Evolutionary conservation across 2,113 vertebrate genomes (phyloP).

Genomic region (Pseudorhombus dupliciocellatus): DNA sequence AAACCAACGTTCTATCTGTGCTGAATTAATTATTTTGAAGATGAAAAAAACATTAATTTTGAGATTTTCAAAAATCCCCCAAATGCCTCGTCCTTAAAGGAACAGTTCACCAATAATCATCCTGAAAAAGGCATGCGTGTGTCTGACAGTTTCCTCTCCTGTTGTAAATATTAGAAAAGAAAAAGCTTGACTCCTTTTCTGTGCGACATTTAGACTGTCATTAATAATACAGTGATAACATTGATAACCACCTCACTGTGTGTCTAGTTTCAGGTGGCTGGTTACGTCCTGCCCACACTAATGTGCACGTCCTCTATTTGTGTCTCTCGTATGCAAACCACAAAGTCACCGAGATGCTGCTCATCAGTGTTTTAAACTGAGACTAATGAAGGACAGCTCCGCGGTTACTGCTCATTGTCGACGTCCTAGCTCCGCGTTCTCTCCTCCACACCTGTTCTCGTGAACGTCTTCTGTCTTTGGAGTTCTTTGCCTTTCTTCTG

Average conservation of each 20-base stretch:
- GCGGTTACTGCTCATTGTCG: not conserved
- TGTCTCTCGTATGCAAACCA: too few species aligned
- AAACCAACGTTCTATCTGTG: not conserved
- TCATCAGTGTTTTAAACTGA: not conserved
- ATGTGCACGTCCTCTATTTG: not conserved
- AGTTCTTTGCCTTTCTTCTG: not conserved
- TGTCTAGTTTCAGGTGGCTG: not conserved
- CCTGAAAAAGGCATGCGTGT: not conserved
- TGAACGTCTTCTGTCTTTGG: not conserved
- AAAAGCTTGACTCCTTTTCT: not conserved
- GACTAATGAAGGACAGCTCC: not conserved
- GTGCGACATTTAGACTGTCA: not conserved
- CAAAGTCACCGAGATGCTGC: not conserved
- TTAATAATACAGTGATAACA: not conserved
- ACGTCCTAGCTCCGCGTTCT: not conserved
- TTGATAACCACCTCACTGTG: not conserved
- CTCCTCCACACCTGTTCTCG: not conserved
- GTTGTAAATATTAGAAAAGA: not conserved
- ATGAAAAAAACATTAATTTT: not conserved
- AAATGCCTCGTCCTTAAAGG: slow-evolving; percentile 75
- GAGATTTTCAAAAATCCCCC: slow-evolving; percentile 82
- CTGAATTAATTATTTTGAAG: slow-evolving; percentile 8
- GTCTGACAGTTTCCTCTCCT: not conserved
- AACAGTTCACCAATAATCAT: not conserved
- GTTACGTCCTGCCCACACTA: too few species aligned